These are phyloP conservation scores for Caenorhabditis inopinata DNA, from an alignment of 1,140 invertebrate species.

Conservation along the genomic window DNA sequence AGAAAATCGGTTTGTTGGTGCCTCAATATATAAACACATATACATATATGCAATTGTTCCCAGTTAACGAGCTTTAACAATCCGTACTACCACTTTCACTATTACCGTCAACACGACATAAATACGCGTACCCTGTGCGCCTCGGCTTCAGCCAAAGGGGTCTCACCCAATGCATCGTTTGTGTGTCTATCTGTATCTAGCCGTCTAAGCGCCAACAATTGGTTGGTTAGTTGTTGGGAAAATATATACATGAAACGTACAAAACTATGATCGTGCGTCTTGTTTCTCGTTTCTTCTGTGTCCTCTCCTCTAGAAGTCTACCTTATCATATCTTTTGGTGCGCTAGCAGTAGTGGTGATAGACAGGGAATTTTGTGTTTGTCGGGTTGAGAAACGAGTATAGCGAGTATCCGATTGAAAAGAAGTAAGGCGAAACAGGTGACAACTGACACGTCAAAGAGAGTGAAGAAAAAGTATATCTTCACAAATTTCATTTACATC, in stretches of 20 bases:
- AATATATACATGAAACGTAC: constrained; percentile 27
- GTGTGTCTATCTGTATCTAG: constrained; percentile 23
- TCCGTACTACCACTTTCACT: constrained; percentile 1
- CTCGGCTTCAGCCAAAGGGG: background rate
- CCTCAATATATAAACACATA: no score
- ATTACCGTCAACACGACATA: background rate
- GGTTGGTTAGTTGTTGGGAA: background rate
- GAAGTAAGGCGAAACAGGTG: background rate
- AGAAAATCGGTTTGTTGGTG: background rate
- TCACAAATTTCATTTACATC: constrained; percentile 28
- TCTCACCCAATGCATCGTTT: background rate
- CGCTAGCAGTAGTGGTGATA: constrained; percentile 1
- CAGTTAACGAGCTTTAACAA: no score
- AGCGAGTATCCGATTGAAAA: constrained; percentile 8
- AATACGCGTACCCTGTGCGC: background rate
- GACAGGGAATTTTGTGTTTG: constrained; percentile 22
- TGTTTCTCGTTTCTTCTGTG: background rate
- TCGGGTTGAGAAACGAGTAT: constrained; percentile 6
- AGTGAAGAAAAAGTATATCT: background rate
- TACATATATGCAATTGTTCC: no score
- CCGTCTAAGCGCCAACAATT: background rate
- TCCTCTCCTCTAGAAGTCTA: background rate
- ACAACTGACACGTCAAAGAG: constrained; percentile 3
- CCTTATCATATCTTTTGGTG: constrained; percentile 25
- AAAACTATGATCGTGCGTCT: constrained; percentile 19